Evolutionary conservation across 2,888 invertebrate genomes (phyloP).

Genomic region (Linnaemya tessellans): DNA sequence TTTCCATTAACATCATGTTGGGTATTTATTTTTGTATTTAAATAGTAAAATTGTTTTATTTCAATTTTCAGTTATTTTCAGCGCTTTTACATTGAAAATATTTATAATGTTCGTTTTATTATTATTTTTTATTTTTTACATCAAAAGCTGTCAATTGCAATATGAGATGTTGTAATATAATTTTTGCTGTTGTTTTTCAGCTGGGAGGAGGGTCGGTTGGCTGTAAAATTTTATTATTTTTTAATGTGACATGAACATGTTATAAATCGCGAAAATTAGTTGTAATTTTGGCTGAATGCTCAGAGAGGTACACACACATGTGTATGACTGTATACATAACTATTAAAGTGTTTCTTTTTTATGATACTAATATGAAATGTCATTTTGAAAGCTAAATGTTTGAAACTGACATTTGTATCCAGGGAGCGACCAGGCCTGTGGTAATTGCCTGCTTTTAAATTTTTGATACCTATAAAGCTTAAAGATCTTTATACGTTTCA

Average conservation of each 20-base stretch:
- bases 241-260: slow-evolving; percentile 65
- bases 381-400: slow-evolving; percentile 45
- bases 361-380: slow-evolving; percentile 44
- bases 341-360: slow-evolving; percentile 10
- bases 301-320: too few relatives aligned
- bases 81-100: slow-evolving; percentile 7
- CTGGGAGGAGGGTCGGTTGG: neutral
- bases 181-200: slow-evolving; percentile 3
- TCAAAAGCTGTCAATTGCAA: slow-evolving; percentile 46
- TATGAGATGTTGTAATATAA: slow-evolving; percentile 21
- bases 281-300: slow-evolving; percentile 18
- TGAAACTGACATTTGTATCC: slow-evolving; percentile 34
- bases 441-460: neutral
- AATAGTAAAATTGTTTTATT: slow-evolving; percentile 30
- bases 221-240: slow-evolving; percentile 52
- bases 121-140: neutral
- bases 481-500: neutral
- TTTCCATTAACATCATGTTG: slow-evolving; percentile 55
- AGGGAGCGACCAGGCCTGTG: neutral
- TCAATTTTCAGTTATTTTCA: slow-evolving; percentile 1
- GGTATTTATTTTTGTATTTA: slow-evolving; percentile 28
- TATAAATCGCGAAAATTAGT: slow-evolving; percentile 63
- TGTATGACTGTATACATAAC: neutral
- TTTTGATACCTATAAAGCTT: neutral
- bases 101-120: slow-evolving; percentile 6